Conservation (phyloP, 1,140 invertebrate genomes). For the Drosophila eugracilis region DNA sequence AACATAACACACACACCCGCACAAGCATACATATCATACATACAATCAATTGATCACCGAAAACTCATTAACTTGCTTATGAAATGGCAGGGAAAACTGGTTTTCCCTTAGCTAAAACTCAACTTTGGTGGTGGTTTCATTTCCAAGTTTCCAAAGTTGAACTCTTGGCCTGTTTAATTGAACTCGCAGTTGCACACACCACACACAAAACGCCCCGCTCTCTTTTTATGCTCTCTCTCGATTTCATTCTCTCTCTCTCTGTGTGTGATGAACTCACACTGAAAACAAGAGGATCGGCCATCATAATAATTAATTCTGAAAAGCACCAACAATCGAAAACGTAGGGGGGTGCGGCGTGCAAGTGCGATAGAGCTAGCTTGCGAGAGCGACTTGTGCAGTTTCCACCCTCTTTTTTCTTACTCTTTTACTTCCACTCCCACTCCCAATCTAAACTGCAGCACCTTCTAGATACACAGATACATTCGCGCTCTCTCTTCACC, state of each 20-base stretch:
- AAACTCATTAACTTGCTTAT: constrained; percentile 48
- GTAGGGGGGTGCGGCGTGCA: constrained; percentile 1
- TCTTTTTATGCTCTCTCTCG: constrained; percentile 7
- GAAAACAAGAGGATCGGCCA: constrained; percentile 42
- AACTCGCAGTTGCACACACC: constrained; percentile 71
- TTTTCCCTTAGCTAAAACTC: constrained; percentile 42
- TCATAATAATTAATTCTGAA: constrained; percentile 39
- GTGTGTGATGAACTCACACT: constrained; percentile 41
- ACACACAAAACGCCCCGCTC: constrained; percentile 55
- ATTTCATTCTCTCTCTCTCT: constrained; percentile 12
- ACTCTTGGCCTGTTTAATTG: constrained; percentile 70
- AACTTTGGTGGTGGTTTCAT: constrained; percentile 55
- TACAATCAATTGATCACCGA: constrained; percentile 28
- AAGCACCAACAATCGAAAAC: not conserved
- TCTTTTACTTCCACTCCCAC: not conserved
- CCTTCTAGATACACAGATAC: constrained; percentile 28
- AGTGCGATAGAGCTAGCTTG: constrained; percentile 6
- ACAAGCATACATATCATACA: constrained; percentile 9
- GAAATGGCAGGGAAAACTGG: constrained; percentile 52
- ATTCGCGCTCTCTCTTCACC: not conserved
- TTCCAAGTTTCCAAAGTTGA: constrained; percentile 52
- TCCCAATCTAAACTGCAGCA: constrained; percentile 26
- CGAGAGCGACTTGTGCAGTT: constrained; percentile 36
- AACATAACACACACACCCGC: constrained; percentile 30
- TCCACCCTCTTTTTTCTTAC: constrained; percentile 23